Percentiles rank a stretch among this genome's conserved stretches.
Conservation (phyloP, 2,113 vertebrate genomes). For the Peromyscus polionotus region DNA sequence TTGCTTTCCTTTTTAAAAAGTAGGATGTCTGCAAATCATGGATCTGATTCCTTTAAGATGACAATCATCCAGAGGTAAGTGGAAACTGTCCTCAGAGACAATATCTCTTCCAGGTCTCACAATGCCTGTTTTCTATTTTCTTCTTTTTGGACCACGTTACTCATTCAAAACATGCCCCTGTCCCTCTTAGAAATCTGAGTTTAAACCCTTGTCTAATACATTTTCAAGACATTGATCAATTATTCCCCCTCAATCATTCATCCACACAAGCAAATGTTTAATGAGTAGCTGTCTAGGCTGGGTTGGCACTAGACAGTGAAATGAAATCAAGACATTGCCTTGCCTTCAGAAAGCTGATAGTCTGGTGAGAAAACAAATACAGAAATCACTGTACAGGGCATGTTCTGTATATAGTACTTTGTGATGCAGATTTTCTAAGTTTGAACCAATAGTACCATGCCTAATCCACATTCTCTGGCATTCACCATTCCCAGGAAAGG, state of each 20-base stretch:
- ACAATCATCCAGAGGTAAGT: neutral
- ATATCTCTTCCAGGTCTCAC: neutral
- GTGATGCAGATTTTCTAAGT: neutral
- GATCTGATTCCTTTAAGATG: neutral
- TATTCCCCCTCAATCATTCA: neutral
- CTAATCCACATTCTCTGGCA: neutral
- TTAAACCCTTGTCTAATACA: neutral
- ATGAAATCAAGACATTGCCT: neutral
- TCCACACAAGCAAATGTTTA: neutral
- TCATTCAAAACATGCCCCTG: neutral
- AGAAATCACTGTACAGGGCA: neutral
- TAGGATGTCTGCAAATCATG: neutral
- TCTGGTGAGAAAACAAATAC: slow-evolving; percentile 8
- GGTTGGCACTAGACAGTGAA: neutral
- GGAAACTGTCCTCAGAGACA: neutral
- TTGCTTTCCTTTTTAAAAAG: slow-evolving; percentile 3
- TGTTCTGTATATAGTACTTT: neutral
- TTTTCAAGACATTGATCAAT: neutral
- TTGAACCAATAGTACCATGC: neutral
- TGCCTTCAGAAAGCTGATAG: neutral
- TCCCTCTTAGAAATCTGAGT: neutral
- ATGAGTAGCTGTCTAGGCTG: neutral
- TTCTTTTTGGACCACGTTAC: neutral
- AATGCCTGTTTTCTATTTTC: neutral
- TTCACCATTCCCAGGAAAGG: neutral